Evolutionary conservation across 2,888 invertebrate species (phyloP).

Genomic region (Tetrapedia diversipes): DNA sequence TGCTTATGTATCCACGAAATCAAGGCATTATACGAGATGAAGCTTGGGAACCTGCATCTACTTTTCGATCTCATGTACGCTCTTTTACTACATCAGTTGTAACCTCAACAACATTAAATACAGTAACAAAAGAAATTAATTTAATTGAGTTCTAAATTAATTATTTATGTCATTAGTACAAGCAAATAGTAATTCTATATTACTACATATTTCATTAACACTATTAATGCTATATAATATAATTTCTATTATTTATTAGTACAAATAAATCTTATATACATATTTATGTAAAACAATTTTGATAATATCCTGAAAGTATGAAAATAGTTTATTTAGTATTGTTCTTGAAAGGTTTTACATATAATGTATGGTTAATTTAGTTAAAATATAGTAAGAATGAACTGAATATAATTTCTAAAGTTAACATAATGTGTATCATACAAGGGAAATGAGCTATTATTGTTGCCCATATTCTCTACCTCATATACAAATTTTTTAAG

Average conservation of each 20-base stretch:
- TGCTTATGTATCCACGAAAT: constrained; percentile 86
- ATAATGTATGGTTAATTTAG: constrained; percentile 2
- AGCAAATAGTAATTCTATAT: constrained; percentile 19
- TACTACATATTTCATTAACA: constrained; percentile 20
- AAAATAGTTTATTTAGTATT: background rate
- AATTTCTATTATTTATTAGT: constrained; percentile 29
- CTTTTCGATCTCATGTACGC: constrained; percentile 78
- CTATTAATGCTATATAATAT: constrained; percentile 1
- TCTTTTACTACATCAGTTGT: constrained; percentile 71
- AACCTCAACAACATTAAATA: constrained; percentile 66
- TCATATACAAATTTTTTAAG: constrained; percentile 47
- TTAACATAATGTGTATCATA: constrained; percentile 35
- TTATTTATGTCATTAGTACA: constrained; percentile 18
- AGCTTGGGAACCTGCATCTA: constrained; percentile 75
- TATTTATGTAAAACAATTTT: constrained; percentile 8
- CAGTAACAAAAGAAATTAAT: constrained; percentile 74
- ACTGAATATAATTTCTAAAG: constrained; percentile 6
- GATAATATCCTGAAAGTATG: background rate
- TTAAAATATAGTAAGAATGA: constrained; percentile 7
- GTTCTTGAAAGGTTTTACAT: background rate
- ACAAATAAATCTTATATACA: background rate
- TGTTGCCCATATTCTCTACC: constrained; percentile 22
- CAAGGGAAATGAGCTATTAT: constrained; percentile 4
- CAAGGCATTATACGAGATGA: constrained; percentile 83
- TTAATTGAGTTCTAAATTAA: constrained; percentile 71